Percentiles rank a stretch among this genome's conserved stretches.
phyloP scores from a whole-genome alignment of 2,797 vertebrate genomes.

The Anniella stebbinsi region DNA sequence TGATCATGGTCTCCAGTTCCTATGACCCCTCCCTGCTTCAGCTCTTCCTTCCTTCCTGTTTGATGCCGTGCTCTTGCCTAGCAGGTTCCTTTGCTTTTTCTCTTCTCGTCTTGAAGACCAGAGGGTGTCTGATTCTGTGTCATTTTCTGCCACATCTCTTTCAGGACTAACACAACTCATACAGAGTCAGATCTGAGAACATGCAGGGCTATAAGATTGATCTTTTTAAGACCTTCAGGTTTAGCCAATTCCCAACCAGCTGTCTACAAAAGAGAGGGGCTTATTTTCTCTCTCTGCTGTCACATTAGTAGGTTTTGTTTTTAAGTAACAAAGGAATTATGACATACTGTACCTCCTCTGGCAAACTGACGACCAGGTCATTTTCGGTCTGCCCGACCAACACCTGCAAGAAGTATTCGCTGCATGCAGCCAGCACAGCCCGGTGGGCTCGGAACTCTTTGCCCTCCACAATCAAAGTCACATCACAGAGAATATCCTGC shows the following conservation, averaged over 20 bases:
- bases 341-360: slow-evolving; percentile 90
- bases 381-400: slow-evolving; percentile 94
- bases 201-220: fast-evolving
- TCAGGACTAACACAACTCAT: neutral
- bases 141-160: neutral
- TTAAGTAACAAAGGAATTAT: fast-evolving
- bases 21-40: neutral
- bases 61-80: neutral
- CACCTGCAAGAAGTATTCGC: slow-evolving; percentile 97
- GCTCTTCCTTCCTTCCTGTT: neutral
- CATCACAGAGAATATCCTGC: slow-evolving; percentile 99
- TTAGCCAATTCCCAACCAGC: neutral
- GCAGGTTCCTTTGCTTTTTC: neutral
- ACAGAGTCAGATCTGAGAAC: slow-evolving; percentile 41
- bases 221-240: neutral
- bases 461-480: slow-evolving; percentile 97
- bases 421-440: slow-evolving; percentile 97
- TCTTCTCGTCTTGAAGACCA: neutral
- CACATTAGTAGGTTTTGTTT: fast-evolving
- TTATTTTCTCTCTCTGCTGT: neutral
- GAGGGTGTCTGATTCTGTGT: neutral
- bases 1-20: neutral
- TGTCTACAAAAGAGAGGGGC: no score
- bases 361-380: slow-evolving; percentile 95
- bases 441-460: slow-evolving; percentile 98